phyloP scores from a whole-genome alignment of 2,888 invertebrate genomes.

The Zootermopsis nevadensis region DNA sequence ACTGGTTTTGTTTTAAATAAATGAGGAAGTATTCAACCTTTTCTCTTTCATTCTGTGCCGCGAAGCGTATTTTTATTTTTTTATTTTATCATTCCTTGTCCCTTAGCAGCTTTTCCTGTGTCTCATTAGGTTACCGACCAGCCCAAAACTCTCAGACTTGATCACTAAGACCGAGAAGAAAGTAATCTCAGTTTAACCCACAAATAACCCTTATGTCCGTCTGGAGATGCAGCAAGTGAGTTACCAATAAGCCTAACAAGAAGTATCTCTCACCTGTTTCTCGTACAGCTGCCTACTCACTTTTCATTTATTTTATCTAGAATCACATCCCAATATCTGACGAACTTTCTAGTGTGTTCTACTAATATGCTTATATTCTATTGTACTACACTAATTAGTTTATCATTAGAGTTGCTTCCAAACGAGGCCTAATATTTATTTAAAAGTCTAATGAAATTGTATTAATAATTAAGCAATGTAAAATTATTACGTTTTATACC shows the following conservation, averaged over 20 bases:
- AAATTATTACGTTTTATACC: too few species aligned
- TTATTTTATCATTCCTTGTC: not conserved
- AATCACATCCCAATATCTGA: too few species aligned
- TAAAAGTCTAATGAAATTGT: too few species aligned
- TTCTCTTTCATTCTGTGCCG: not conserved
- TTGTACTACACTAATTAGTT: too few species aligned
- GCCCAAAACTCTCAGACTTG: not conserved
- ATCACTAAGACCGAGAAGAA: not conserved
- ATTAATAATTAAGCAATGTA: too few species aligned
- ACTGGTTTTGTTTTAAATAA: constrained; percentile 4
- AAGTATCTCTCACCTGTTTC: not conserved
- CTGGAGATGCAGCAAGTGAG: not conserved
- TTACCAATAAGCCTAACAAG: not conserved
- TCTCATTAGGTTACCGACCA: not conserved
- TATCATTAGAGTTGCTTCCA: too few species aligned
- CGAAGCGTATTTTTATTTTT: not conserved
- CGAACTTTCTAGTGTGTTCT: too few species aligned
- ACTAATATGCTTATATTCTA: too few species aligned
- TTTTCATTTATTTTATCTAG: not conserved
- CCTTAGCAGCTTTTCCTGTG: not conserved
- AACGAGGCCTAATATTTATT: too few species aligned
- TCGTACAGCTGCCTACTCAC: not conserved
- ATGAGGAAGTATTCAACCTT: not conserved
- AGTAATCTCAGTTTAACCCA: not conserved
- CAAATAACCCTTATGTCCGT: not conserved